Conservation (phyloP, 2,797 vertebrate genomes). For the Xenops minutus region DNA sequence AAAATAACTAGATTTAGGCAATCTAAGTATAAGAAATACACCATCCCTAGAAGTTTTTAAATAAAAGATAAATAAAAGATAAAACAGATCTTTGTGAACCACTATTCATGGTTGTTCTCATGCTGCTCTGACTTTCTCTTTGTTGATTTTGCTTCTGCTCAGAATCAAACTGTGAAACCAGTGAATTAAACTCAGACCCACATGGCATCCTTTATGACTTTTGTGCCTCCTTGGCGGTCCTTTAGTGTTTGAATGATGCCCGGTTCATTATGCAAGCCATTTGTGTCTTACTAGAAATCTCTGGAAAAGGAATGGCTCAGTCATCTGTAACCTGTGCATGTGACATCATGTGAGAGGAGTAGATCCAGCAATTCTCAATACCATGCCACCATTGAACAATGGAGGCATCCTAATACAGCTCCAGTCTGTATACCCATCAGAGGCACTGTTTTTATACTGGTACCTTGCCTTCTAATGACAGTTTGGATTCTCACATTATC, state of each 20-base stretch:
- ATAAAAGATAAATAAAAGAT: not conserved
- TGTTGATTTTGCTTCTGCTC: not conserved
- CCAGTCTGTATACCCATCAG: not conserved
- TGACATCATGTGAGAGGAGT: rapidly evolving
- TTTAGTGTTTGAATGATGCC: not conserved
- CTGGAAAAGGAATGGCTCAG: not conserved
- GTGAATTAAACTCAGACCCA: not conserved
- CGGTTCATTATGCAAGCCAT: not conserved
- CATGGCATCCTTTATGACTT: not conserved
- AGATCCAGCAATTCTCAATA: not conserved
- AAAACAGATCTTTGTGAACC: not conserved
- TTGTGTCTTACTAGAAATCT: not conserved
- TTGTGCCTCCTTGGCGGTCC: not conserved
- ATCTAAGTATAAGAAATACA: not conserved
- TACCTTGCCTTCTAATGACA: not conserved
- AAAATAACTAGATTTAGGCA: not conserved
- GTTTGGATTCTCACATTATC: not conserved
- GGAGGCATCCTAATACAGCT: not conserved
- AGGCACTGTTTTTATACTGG: not conserved
- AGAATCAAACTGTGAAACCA: not conserved
- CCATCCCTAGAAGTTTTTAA: not conserved
- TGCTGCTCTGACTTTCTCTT: not conserved
- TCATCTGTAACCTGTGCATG: not conserved
- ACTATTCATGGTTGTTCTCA: not conserved
- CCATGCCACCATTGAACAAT: not conserved